These are phyloP conservation scores for Hydriomena furcata DNA, from an alignment of 2,888 invertebrate species.

Conservation along the genomic window DNA sequence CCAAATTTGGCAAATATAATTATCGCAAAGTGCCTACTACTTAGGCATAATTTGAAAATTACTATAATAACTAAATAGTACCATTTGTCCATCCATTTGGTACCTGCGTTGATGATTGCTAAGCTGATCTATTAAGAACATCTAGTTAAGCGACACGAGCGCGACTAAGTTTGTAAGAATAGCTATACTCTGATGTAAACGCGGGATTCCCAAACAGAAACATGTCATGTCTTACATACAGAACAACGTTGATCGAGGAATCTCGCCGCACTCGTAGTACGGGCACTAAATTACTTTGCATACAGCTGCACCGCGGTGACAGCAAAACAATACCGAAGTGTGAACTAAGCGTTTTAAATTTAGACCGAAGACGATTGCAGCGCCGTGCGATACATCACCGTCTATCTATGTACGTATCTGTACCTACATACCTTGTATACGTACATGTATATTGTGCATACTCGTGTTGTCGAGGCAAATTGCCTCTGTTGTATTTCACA, in stretches of 20 bases:
- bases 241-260: neutral
- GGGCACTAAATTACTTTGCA: conserved; percentile 36
- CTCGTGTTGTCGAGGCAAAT: conserved; percentile 31
- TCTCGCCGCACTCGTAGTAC: conserved; percentile 17
- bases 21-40: too few species aligned
- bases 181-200: too few species aligned
- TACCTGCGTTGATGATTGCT: too few species aligned
- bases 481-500: conserved; percentile 28
- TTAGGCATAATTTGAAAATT: too few species aligned
- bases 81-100: too few species aligned
- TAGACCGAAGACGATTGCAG: conserved; percentile 43
- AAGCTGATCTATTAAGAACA: too few species aligned
- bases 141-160: too few species aligned
- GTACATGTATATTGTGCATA: neutral
- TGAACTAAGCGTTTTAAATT: conserved; percentile 55
- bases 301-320: conserved; percentile 40
- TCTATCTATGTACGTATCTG: conserved; percentile 5
- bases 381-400: conserved; percentile 38
- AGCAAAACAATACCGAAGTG: conserved; percentile 46
- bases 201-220: too few species aligned
- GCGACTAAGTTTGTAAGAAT: too few species aligned
- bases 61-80: too few species aligned
- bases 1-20: too few species aligned
- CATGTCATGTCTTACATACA: neutral
- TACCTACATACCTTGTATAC: neutral